Conservation (phyloP, 2,797 vertebrate species). For the Gymnothorax reevesii region DNA sequence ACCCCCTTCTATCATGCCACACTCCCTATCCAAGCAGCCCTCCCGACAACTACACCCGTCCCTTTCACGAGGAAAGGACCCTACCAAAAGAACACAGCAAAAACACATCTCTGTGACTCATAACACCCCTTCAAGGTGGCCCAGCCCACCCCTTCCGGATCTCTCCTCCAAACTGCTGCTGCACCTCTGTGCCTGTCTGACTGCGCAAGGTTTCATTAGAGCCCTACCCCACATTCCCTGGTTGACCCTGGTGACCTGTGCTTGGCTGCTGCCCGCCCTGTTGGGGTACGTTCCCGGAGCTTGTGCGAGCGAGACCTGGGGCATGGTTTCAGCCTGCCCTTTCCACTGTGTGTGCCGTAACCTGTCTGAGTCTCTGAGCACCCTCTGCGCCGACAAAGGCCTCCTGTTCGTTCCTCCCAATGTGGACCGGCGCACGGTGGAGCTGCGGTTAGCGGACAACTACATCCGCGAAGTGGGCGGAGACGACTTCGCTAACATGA, state of each 20-base stretch:
- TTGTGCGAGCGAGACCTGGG: constrained; percentile 79
- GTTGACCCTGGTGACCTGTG: constrained; percentile 72
- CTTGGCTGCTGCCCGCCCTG: constrained; percentile 67
- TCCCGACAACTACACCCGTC: constrained; percentile 65
- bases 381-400: constrained; percentile 90
- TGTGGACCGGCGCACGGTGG: constrained; percentile 90
- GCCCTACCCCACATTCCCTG: constrained; percentile 62
- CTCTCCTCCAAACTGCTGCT: constrained; percentile 33
- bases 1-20: constrained; percentile 78
- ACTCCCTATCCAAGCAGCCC: constrained; percentile 45
- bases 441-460: constrained; percentile 89
- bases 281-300: constrained; percentile 61
- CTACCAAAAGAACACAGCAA: background rate
- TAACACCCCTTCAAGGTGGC: background rate
- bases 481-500: constrained; percentile 89
- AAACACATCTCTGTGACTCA: background rate
- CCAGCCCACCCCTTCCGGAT: background rate
- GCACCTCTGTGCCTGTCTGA: constrained; percentile 50
- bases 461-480: constrained; percentile 85
- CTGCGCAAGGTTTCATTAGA: constrained; percentile 46
- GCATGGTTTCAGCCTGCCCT: constrained; percentile 81
- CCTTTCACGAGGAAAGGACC: constrained; percentile 58
- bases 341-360: constrained; percentile 92
- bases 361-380: constrained; percentile 89
- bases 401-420: constrained; percentile 87